Percentiles rank a stretch among this genome's conserved stretches.
phyloP scores from a whole-genome alignment of 2,113 vertebrate genomes.

The Lethenteron camtschaticum region DNA sequence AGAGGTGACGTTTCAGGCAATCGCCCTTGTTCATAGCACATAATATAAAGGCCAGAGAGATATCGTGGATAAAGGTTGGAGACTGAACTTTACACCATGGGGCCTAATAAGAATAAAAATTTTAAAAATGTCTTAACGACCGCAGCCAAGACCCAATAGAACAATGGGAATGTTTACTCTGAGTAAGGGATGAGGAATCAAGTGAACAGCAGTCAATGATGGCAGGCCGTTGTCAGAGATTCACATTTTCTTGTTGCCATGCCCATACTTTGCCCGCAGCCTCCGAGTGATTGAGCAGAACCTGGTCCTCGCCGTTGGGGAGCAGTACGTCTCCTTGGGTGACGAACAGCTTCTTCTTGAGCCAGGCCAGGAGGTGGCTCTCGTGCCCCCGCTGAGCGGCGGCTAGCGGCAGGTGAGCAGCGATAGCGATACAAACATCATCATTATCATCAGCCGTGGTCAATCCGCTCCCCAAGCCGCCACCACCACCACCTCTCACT shows the following conservation, averaged over 20 bases:
- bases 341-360: slow-evolving; percentile 37
- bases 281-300: slow-evolving; percentile 35
- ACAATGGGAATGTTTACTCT: not conserved
- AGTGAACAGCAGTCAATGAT: not conserved
- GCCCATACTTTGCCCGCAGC: slow-evolving; percentile 16
- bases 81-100: too few species aligned
- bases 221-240: not conserved
- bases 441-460: not conserved
- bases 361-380: slow-evolving; percentile 63
- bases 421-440: not conserved
- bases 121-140: too few species aligned
- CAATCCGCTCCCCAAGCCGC: not conserved
- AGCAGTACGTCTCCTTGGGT: slow-evolving; percentile 56
- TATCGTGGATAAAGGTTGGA: too few species aligned
- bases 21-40: too few species aligned
- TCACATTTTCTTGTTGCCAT: not conserved
- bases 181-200: not conserved
- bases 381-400: slow-evolving; percentile 80
- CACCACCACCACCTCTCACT: not conserved
- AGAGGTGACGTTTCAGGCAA: too few species aligned
- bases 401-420: slow-evolving; percentile 27
- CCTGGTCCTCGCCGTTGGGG: slow-evolving; percentile 54
- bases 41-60: too few species aligned
- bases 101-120: too few species aligned
- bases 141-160: not conserved